A percentile compares a stretch with the other conserved stretches of the same genome.
Evolutionary conservation across 2,113 vertebrate species (phyloP).

Genomic region (Mystacornis crossleyi): DNA sequence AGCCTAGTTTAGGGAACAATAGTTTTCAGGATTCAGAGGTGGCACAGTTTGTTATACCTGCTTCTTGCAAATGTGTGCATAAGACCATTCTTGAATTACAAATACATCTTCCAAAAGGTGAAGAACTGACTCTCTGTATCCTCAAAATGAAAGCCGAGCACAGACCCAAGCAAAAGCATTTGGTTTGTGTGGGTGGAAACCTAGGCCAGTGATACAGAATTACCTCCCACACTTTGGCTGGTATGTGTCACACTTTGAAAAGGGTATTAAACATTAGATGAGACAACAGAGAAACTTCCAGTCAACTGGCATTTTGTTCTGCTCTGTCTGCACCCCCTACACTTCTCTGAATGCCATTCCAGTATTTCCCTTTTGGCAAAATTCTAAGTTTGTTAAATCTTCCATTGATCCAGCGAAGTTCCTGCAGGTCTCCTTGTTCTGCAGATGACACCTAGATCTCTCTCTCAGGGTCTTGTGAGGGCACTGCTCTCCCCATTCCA

Average conservation of each 20-base stretch:
- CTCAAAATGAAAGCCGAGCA: not conserved
- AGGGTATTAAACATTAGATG: conserved; percentile 51
- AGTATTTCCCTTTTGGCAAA: not conserved
- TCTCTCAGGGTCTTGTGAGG: not conserved
- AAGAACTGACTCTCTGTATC: not conserved
- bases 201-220: conserved; percentile 11
- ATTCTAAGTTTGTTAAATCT: not conserved
- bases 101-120: not conserved
- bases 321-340: not conserved
- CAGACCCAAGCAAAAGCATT: not conserved
- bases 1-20: not conserved
- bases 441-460: not conserved
- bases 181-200: conserved; percentile 27
- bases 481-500: not conserved
- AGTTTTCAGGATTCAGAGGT: not conserved
- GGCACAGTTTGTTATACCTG: not conserved
- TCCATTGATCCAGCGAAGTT: not conserved
- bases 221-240: conserved; percentile 54
- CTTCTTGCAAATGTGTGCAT: not conserved
- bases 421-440: not conserved
- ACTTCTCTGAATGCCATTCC: not conserved
- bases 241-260: conserved; percentile 60
- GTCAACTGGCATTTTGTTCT: conserved; percentile 42
- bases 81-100: not conserved
- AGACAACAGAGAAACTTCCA: conserved; percentile 49